Conservation (phyloP, 2,888 invertebrate species). For the Tillus elongatus region DNA sequence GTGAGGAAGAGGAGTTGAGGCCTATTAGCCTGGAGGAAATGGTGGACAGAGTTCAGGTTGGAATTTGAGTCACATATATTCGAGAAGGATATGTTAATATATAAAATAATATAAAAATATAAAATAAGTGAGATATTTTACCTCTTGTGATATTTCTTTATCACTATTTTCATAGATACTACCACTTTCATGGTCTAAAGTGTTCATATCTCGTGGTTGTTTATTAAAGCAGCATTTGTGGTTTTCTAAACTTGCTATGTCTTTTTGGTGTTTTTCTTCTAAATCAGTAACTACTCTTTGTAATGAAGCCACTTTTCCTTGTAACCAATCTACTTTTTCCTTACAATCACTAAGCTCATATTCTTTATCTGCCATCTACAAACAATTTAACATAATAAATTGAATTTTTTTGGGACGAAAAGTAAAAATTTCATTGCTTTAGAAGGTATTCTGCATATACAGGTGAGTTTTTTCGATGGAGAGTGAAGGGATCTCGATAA, state of each 20-base stretch:
- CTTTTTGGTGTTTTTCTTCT: conserved; percentile 48
- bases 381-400: conserved; percentile 11
- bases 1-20: too few species aligned
- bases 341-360: conserved; percentile 60
- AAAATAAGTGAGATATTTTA: neutral
- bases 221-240: conserved; percentile 18
- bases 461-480: too few species aligned
- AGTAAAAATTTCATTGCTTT: neutral
- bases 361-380: conserved; percentile 66
- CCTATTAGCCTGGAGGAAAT: too few species aligned
- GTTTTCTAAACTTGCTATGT: conserved; percentile 48
- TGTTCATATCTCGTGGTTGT: too few species aligned
- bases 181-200: too few species aligned
- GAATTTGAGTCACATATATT: too few species aligned
- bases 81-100: too few species aligned
- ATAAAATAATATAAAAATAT: conserved; percentile 1
- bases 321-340: conserved; percentile 58
- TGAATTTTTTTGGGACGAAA: neutral
- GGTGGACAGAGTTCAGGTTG: too few species aligned
- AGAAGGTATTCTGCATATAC: too few species aligned
- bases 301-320: conserved; percentile 54
- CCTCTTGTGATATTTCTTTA: too few species aligned
- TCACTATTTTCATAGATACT: too few species aligned
- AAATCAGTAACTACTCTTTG: conserved; percentile 44
- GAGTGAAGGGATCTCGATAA: too few species aligned